Conservation (phyloP, 2,797 vertebrate genomes). For the Muscicapa striata region DNA sequence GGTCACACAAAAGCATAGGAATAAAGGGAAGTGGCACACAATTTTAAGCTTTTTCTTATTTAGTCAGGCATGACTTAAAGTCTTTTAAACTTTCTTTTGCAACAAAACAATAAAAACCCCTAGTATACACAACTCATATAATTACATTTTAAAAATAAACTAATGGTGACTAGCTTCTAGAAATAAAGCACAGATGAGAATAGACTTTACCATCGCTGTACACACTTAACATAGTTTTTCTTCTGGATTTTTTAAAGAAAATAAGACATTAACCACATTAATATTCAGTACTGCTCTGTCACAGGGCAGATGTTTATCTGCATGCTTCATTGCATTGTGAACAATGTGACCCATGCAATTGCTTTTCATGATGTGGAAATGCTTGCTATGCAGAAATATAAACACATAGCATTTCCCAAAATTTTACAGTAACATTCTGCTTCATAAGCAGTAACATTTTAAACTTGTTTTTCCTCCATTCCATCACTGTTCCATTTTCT, state of each 20-base stretch:
- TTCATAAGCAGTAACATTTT: background rate
- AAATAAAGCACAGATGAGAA: background rate
- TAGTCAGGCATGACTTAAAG: background rate
- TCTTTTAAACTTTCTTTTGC: background rate
- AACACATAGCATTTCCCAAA: background rate
- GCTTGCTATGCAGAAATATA: slow-evolving; percentile 34
- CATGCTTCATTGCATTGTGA: slow-evolving; percentile 62
- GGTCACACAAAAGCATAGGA: background rate
- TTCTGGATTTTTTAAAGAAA: slow-evolving; percentile 12
- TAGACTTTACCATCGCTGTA: background rate
- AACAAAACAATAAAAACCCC: background rate
- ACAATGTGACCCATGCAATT: slow-evolving; percentile 63
- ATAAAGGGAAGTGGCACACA: background rate
- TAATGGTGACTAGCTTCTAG: background rate
- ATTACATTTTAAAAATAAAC: background rate
- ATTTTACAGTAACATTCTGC: background rate
- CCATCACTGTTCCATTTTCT: background rate
- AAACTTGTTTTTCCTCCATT: background rate
- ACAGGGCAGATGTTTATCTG: slow-evolving; percentile 65
- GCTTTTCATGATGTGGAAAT: slow-evolving; percentile 34
- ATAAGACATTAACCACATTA: slow-evolving; percentile 46
- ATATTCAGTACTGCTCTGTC: background rate
- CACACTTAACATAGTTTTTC: background rate
- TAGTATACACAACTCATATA: background rate
- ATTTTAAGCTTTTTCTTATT: background rate